Evolutionary conservation across 2,113 vertebrate species (phyloP).

Genomic region (Empidonax alnorum): DNA sequence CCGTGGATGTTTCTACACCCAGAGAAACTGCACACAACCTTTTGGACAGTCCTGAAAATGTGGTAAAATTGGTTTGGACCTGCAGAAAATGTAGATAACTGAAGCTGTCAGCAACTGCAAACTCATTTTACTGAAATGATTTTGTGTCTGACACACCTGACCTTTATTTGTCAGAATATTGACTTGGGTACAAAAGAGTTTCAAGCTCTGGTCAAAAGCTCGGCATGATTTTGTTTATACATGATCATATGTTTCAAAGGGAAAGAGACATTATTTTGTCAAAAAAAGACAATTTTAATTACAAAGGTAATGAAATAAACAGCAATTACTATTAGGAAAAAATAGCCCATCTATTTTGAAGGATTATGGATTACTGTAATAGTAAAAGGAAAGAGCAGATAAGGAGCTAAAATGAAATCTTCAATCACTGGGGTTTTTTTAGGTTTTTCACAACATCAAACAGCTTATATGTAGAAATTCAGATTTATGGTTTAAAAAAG

Average conservation of each 20-base stretch:
- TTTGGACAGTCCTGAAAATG: not conserved
- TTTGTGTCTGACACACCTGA: not conserved
- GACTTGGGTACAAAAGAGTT: not conserved
- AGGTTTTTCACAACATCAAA: not conserved
- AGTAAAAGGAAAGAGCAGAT: not conserved
- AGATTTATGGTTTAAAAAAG: not conserved
- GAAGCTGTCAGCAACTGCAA: not conserved
- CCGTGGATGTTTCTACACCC: not conserved
- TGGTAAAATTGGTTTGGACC: not conserved
- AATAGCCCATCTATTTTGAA: not conserved
- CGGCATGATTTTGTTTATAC: not conserved
- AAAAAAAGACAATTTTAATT: not conserved
- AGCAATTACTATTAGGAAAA: not conserved
- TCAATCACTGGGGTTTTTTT: not conserved
- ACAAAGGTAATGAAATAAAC: not conserved
- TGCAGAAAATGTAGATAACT: not conserved
- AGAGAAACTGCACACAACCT: not conserved
- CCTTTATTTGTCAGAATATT: constrained; percentile 4
- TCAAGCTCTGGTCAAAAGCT: not conserved
- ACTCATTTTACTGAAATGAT: not conserved
- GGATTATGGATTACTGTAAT: not conserved
- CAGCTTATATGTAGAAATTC: not conserved
- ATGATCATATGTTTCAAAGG: not conserved
- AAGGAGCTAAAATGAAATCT: not conserved
- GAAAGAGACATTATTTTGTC: not conserved